Base-by-base conservation (phyloP, 2,113 vertebrate species). In the Morone chrysops region DNA sequence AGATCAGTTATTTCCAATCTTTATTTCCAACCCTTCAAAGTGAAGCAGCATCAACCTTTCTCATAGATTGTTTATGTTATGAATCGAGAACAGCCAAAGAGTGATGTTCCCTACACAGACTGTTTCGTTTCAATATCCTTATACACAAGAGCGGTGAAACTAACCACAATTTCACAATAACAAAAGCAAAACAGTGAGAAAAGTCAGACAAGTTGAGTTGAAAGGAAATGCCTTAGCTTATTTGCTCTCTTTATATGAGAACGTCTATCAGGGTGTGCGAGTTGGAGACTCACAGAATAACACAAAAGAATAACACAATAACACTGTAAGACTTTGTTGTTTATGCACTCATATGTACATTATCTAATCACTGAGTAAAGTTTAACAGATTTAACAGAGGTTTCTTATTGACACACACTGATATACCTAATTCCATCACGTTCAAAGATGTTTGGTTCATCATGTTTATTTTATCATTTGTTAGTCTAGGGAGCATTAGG, bases 391-490 rank as follows among this genome's bases (percentile, higher is more conserved):
- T 74, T 22, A 20, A 20, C 72, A 36, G 16, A 67, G 31, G 17
- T 59, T 82, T 76, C 25, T 40, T 50, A 62, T 50, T 73, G 67
- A 85, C 63, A 54, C 17, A 51, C 2, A n/a, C 18, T 63, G 43
- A 68, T 70, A 77, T 38, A 57, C 22, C 16, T 38, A 41, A 75
- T 70, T 40, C 40, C n/a, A 84, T 84, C 53, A 10, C 14, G 72
- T 53, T 76, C 53, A 78, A 47, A 83, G 61, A 59, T 68, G 60
- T 75, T 67, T 84, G 77, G 63, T 78, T 67, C 62, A 53, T 48
- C 59, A 11, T 74, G 48, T 76, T 82, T 74, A 50, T 75, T 87
- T 76, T 5, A 77, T 78, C 20, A 57, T 67, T 85, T 63, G 17
- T 73, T 56, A 43, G 43, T 53, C 22, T 41, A 22, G 25, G 57